These are phyloP conservation scores for Chlorops oryzae DNA, from an alignment of 1,140 invertebrate genomes.

Conservation along the genomic window DNA sequence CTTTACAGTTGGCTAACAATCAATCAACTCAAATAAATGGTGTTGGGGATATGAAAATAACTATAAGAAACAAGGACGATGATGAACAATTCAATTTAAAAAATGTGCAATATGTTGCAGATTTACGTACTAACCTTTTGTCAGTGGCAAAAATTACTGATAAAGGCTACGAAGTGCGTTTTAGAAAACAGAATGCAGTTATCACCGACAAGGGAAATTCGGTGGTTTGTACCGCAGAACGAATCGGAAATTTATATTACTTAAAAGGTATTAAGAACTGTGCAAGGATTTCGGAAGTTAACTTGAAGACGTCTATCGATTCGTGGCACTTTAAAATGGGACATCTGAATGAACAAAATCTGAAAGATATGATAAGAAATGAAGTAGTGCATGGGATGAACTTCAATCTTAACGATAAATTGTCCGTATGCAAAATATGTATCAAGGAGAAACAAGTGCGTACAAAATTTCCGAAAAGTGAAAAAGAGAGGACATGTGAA, in stretches of 20 bases:
- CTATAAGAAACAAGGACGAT: background rate
- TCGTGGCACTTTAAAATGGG: conserved; percentile 8
- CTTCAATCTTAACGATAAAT: background rate
- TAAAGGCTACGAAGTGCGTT: conserved; percentile 7
- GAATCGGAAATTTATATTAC: conserved; percentile 8
- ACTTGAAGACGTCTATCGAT: background rate
- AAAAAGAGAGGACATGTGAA: too few relatives aligned
- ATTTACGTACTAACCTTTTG: conserved; percentile 11
- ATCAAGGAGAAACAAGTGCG: conserved; percentile 5
- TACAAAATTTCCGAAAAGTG: background rate
- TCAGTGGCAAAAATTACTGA: conserved; percentile 6
- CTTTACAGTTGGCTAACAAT: background rate
- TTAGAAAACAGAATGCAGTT: conserved; percentile 4
- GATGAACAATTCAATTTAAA: background rate
- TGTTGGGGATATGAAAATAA: conserved; percentile 3
- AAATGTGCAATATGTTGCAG: conserved; percentile 8
- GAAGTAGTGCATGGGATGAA: conserved; percentile 3
- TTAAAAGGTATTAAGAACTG: background rate
- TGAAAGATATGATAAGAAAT: conserved; percentile 5
- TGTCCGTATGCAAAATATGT: conserved; percentile 1
- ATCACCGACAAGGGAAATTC: background rate
- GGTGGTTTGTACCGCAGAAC: conserved; percentile 2
- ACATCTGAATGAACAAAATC: conserved; percentile 8
- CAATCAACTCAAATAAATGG: background rate
- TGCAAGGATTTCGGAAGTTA: background rate